Base-by-base conservation (phyloP, 1,140 invertebrate genomes). In the Centruroides vittatus region DNA sequence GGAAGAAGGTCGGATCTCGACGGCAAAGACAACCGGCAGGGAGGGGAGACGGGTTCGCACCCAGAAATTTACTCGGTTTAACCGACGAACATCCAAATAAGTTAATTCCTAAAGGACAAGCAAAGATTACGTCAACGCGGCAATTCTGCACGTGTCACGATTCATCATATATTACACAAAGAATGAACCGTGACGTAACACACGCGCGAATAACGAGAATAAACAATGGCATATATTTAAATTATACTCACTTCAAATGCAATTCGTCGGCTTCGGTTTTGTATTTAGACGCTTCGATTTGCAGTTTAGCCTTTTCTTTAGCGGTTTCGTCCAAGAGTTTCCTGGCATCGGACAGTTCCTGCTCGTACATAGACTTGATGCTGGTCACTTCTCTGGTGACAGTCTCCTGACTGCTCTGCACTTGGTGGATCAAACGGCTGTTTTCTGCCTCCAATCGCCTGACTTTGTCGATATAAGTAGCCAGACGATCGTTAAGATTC, bases 401-500 rank as follows among this genome's bases (percentile, higher is more conserved):
- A 23, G 83, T 85, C 72, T 92, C 88, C 72, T 89, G 82, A 62
- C 81, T 82, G 6, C 83, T 84, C 72, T 86, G 82, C 12, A 93
- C 82, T 73, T 92, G 86, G 51, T 87, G 81, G 35, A 78, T 83
- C 12, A 98, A 78, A 3, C 86, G 81, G 41, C 81, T 86, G 75
- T 98, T 98, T 76, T 98, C 94, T 35, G 78, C 75, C 77, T 98
- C 93, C 64, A 98, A 78, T 66, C 86, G 84, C 48, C 93, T 82
- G 12, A 97, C 93, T 68, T 84, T 83, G 67, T 99, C 94, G 67
- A 98, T 98, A 71, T 98, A 98, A 49, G 82, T 82, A 6, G 94
- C 94, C 61, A 99, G 76, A 57, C 94, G 86, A 73, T 98, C 92
- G 74, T 99, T 99, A 10, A 98, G 78, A 76, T 92, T 88, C 72